phyloP scores from a whole-genome alignment of 1,140 invertebrate species.

The Musca vetustissima region DNA sequence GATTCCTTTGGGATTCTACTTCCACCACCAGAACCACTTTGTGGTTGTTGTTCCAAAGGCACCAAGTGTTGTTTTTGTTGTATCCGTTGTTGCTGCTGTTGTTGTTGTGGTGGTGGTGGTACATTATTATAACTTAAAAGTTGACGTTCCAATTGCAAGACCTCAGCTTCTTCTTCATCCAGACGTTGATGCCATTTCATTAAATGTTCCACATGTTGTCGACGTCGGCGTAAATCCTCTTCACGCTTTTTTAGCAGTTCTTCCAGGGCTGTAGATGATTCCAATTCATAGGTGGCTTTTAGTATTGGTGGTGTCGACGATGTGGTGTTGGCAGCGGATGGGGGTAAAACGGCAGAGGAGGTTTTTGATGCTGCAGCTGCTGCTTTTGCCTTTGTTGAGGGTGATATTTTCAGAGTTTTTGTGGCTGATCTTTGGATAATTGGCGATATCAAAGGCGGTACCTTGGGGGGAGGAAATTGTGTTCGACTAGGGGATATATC shows the following conservation, averaged over 20 bases:
- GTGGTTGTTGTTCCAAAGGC: not conserved
- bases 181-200: conserved; percentile 36
- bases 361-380: not conserved
- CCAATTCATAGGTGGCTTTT: conserved; percentile 28
- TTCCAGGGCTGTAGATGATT: conserved; percentile 27
- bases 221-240: conserved; percentile 30
- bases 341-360: no score
- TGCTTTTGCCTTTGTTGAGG: not conserved
- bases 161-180: conserved; percentile 34
- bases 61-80: conserved; percentile 8
- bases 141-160: conserved; percentile 32
- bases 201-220: conserved; percentile 33
- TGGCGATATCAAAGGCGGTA: no score
- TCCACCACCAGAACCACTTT: not conserved
- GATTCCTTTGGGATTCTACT: not conserved
- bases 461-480: not conserved
- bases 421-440: no score
- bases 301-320: conserved; percentile 12
- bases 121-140: conserved; percentile 28
- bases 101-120: conserved; percentile 11
- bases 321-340: not conserved
- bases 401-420: not conserved
- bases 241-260: conserved; percentile 33
- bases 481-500: not conserved
- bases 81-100: no score